Evolutionary conservation across 2,797 vertebrate species (phyloP), one percentile per base, ranked within the genome.

Genomic region (Tympanoctomys barrerae): DNA sequence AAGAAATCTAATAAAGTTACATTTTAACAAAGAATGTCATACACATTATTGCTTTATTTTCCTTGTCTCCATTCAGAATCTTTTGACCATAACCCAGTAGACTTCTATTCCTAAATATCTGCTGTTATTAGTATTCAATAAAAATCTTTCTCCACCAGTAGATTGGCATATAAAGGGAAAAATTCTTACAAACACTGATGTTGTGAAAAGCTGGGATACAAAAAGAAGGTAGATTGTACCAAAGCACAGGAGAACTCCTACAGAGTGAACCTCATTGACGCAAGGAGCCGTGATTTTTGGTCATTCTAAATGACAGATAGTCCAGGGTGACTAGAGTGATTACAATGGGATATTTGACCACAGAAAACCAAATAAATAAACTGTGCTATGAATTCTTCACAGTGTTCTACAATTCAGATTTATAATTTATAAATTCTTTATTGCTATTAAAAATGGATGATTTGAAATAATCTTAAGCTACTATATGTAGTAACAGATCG

Each of bases 401-500:
- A 93, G 82, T 61, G 88, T 78, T 97, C 95, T 85, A 92, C 42
- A 97, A 96, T 89, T 91, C 68, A 88, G 86, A 92, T 57, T 57
- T 77, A 90, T 89, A 14, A 91, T 7, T 87, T 90, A 77, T 97
- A 95, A 93, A 95, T 90, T 95, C 89, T 89, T 95, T 96, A 97
- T 0, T 93, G 75, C 94, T 81, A 97, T 91, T 70, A 97, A 95
- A 97, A 91, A 96, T 86, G 79, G 12, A 94, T 93, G 22, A 97
- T 86, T 95, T 96, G 96, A 96, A 95, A 82, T 84, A 88, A 88
- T 94, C 91, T 96, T 94, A 94, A 97, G 96, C 90, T 83, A 96
- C 24, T 28, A n/a, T 6, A 46, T 57, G 13, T 89, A 87, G 68
- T 92, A 91, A 78, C 0, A 93, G 85, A 79, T 77, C 89, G 94